phyloP scores from a whole-genome alignment of 1,140 invertebrate species.

The Adoxophyes honmai region DNA sequence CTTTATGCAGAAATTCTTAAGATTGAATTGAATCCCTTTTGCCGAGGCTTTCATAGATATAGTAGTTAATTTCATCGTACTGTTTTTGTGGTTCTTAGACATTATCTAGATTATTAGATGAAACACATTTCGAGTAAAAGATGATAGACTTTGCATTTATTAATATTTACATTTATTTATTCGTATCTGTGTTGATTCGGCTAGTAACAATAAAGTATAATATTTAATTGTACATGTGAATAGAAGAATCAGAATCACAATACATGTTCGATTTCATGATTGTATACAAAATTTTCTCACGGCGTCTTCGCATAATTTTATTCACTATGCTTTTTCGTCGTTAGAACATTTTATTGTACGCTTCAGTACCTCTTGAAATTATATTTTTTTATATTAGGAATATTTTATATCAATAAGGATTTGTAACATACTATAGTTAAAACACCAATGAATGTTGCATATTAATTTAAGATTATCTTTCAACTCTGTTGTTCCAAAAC shows the following conservation, averaged over 20 bases:
- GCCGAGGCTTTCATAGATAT: no score
- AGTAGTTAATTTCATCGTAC: no score
- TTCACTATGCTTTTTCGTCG: neutral
- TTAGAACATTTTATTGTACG: conserved; percentile 5
- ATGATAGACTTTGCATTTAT: no score
- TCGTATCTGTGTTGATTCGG: no score
- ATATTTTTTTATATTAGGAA: conserved; percentile 17
- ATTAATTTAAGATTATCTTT: conserved; percentile 28
- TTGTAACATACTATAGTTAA: conserved; percentile 46
- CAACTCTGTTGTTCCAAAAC: conserved; percentile 40
- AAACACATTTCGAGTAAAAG: no score
- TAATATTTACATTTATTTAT: no score
- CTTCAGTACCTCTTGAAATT: conserved; percentile 18
- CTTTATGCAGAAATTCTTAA: neutral
- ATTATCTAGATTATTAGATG: no score
- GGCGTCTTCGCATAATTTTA: neutral
- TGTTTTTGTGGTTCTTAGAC: no score
- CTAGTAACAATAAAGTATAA: no score
- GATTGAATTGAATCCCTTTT: neutral
- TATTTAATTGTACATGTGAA: no score
- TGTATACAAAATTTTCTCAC: neutral
- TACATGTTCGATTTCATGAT: neutral
- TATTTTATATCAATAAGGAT: conserved; percentile 10
- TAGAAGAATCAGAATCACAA: no score
- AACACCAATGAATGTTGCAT: conserved; percentile 60